Conservation (phyloP, 2,113 vertebrate species). For the Brachypteracias leptosomus region DNA sequence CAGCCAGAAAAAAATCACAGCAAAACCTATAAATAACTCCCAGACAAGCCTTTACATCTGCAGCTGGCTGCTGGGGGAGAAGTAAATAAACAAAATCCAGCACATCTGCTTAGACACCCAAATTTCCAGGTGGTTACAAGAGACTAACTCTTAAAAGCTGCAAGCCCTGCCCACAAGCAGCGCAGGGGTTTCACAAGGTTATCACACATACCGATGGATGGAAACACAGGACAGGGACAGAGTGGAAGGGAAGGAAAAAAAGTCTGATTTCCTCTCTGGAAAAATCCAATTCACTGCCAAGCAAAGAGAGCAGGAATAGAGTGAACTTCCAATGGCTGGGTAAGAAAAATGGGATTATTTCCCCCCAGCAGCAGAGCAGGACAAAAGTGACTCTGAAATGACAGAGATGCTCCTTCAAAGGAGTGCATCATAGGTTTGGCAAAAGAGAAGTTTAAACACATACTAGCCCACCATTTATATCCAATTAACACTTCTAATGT, state of each 20-base stretch:
- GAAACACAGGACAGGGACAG: constrained; percentile 6
- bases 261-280: constrained; percentile 18
- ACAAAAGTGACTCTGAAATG: not conserved
- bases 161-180: not conserved
- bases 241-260: constrained; percentile 13
- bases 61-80: not conserved
- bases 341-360: constrained; percentile 8
- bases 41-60: not conserved
- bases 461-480: not conserved
- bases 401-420: not conserved
- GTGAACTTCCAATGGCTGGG: not conserved
- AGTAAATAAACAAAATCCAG: not conserved
- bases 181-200: too few species aligned
- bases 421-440: not conserved
- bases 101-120: not conserved
- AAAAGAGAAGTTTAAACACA: not conserved
- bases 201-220: not conserved
- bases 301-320: constrained; percentile 24
- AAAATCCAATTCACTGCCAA: constrained; percentile 39
- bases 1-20: not conserved
- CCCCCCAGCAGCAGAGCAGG: not conserved
- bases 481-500: not conserved
- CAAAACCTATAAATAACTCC: not conserved
- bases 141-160: not conserved
- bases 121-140: not conserved